Percentiles rank a stretch among this genome's conserved stretches.
Conservation (phyloP, 2,797 vertebrate species). For the Natrix natrix region DNA sequence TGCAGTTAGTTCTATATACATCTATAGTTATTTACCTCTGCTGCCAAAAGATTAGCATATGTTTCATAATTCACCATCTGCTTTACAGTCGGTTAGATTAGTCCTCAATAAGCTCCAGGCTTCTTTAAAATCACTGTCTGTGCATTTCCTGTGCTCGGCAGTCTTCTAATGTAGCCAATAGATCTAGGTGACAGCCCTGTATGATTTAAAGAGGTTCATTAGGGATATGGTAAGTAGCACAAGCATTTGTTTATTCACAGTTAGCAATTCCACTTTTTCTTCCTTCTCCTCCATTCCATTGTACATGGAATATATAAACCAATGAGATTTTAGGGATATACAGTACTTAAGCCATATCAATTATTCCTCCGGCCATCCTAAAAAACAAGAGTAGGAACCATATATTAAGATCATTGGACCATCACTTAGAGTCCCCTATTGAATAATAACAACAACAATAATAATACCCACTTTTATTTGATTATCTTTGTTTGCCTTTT, state of each 20-base stretch:
- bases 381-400: neutral
- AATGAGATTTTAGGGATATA: neutral
- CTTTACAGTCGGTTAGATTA: conserved; percentile 49
- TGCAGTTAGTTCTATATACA: neutral
- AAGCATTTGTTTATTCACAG: conserved; percentile 59
- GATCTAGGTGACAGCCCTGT: conserved; percentile 52
- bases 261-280: conserved; percentile 12
- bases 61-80: conserved; percentile 59
- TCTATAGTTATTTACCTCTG: conserved; percentile 41
- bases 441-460: neutral
- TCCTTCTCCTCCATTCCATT: conserved; percentile 28
- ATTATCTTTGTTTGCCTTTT: neutral
- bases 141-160: conserved; percentile 52
- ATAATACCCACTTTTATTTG: neutral
- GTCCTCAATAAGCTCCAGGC: conserved; percentile 7
- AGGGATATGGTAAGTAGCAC: conserved; percentile 56
- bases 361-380: neutral
- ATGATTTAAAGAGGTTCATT: conserved; percentile 57
- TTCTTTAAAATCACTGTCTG: conserved; percentile 52
- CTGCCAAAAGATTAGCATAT: conserved; percentile 52
- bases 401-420: neutral
- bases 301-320: neutral
- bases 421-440: neutral
- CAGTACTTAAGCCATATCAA: neutral
- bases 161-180: conserved; percentile 54